Conservation (phyloP, 53 echinoderm and acorn worm genomes). For the Hippasteria phrygiana region DNA sequence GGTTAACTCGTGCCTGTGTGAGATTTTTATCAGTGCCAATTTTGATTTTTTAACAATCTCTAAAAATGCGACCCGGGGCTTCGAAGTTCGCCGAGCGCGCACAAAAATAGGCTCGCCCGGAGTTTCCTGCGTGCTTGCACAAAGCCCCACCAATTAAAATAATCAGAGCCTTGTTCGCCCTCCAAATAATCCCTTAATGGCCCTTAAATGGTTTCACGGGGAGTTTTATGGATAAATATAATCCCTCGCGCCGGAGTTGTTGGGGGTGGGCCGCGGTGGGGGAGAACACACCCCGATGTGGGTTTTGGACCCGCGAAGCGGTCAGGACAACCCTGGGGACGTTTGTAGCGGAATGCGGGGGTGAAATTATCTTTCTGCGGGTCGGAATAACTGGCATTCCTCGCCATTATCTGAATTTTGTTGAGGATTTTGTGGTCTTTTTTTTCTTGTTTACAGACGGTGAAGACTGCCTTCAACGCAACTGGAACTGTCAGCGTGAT, state of each 20-base stretch:
- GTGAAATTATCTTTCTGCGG: slow-evolving; percentile 53
- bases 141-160: slow-evolving; percentile 39
- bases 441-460: no score
- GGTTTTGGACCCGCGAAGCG: background rate
- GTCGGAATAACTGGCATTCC: slow-evolving; percentile 52
- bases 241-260: background rate
- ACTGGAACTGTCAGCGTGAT: no score
- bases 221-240: slow-evolving; percentile 48
- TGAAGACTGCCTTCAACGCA: no score
- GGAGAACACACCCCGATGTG: background rate
- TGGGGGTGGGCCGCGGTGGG: background rate
- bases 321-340: slow-evolving; percentile 27
- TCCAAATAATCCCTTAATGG: slow-evolving; percentile 30
- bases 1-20: background rate
- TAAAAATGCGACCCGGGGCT: background rate
- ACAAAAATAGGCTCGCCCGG: background rate
- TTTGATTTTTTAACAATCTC: slow-evolving; percentile 29
- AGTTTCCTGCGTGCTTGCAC: slow-evolving; percentile 17
- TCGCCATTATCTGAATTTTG: slow-evolving; percentile 34
- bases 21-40: background rate
- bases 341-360: slow-evolving; percentile 4
- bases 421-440: background rate
- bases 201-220: slow-evolving; percentile 53
- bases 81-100: background rate
- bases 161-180: slow-evolving; percentile 40